These are phyloP conservation scores for Aphelenchoides bicaudatus DNA, from an alignment of 2,888 invertebrate species.

Conservation along the genomic window DNA sequence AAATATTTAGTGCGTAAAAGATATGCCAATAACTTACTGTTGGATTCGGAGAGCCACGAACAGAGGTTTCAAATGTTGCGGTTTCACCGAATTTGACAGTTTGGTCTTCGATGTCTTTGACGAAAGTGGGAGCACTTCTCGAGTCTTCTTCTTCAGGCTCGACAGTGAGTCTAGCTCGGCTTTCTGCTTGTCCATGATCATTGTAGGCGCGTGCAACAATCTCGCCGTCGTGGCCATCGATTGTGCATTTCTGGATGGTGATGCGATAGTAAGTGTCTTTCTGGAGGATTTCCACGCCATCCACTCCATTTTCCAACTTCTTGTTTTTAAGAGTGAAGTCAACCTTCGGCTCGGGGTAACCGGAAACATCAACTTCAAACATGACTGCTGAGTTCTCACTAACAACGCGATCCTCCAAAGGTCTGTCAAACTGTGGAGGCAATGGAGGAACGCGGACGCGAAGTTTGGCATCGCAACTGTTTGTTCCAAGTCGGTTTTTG, in stretches of 20 bases:
- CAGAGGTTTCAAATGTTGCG: conserved; percentile 56
- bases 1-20: not conserved
- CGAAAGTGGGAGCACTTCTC: conserved; percentile 55
- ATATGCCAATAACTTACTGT: conserved; percentile 38
- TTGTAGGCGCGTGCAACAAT: conserved; percentile 65
- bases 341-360: conserved; percentile 45
- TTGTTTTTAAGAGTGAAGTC: conserved; percentile 54
- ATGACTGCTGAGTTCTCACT: conserved; percentile 66
- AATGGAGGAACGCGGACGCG: conserved; percentile 50
- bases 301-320: conserved; percentile 46
- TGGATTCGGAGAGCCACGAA: conserved; percentile 58
- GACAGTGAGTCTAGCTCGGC: conserved; percentile 78
- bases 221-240: conserved; percentile 61
- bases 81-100: conserved; percentile 56
- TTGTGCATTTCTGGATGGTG: conserved; percentile 42
- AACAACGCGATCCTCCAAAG: conserved; percentile 53
- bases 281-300: conserved; percentile 51
- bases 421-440: conserved; percentile 55
- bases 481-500: conserved; percentile 53
- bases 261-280: conserved; percentile 51
- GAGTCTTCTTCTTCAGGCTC: conserved; percentile 57
- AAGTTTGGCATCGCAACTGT: conserved; percentile 51
- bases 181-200: conserved; percentile 67
- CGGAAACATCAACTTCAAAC: conserved; percentile 56
- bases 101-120: conserved; percentile 60